Evolutionary conservation across 2,797 vertebrate species (phyloP).

Genomic region (Tadarida brasiliensis): DNA sequence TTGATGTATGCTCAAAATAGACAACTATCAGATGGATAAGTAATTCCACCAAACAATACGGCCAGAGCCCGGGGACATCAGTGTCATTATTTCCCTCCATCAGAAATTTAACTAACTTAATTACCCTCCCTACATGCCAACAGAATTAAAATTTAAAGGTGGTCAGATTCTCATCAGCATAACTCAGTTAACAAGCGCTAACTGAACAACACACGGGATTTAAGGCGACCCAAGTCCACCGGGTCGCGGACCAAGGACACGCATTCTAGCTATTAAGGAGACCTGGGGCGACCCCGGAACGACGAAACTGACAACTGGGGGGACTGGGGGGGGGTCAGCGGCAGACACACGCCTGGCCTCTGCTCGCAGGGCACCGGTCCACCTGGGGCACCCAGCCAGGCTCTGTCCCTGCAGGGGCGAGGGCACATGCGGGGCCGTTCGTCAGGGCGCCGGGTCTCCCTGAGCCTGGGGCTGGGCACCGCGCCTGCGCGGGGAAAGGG

Average conservation of each 20-base stretch:
- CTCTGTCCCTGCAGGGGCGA: background rate
- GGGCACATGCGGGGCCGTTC: background rate
- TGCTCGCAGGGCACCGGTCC: background rate
- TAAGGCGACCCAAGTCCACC: background rate
- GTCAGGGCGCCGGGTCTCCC: conserved; percentile 71
- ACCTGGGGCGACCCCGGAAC: background rate
- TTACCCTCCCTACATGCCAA: background rate
- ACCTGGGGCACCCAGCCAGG: background rate
- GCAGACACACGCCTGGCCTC: background rate
- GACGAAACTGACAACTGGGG: background rate
- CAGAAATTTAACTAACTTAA: background rate
- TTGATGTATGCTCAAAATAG: background rate
- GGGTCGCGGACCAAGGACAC: conserved; percentile 1
- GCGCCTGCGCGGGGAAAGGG: background rate
- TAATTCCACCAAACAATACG: background rate
- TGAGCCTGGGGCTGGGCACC: conserved; percentile 86
- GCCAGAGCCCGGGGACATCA: background rate
- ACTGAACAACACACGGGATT: background rate
- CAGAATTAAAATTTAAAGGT: background rate
- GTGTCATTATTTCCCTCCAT: background rate
- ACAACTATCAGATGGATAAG: background rate
- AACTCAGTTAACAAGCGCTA: background rate
- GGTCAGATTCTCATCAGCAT: background rate
- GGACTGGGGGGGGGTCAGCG: too few species aligned
- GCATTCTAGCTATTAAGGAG: background rate